Evolutionary conservation across 1,140 invertebrate species (phyloP), one percentile per base, ranked within the genome.

Genomic region (Lucilia cuprina): DNA sequence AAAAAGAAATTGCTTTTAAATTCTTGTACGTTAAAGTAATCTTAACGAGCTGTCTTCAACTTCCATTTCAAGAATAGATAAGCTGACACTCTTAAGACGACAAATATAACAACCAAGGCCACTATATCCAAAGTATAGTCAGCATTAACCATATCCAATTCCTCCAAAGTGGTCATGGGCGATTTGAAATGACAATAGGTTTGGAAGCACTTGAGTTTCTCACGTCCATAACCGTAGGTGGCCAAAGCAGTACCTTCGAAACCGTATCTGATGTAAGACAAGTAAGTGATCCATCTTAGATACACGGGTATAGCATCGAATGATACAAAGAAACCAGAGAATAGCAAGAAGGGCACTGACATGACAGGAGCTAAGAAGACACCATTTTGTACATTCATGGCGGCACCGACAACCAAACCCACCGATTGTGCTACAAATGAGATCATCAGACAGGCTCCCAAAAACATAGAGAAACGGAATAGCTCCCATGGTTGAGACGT

Each of bases 281-380:
- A 92, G 91, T 99, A 99, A 0, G 98, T 98, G 85, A 99, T 96
- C 97, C 98, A 99, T 85, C 97, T 93, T 74, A 99, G 92, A 89
- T 99, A 99, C 5, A 96, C 94, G 0, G 98, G 98, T 86, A 99
- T 99, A 0, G 97, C 97, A 88, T 98, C 96, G 91, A 99, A 98
- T 84, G 97, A 98, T 21, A 99, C 98, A 92, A 99, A 99, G 94
- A 99, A 99, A 13, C 98, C 98, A 82, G 96, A 97, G 93, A 98
- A 99, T 14, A 99, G 92, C 14, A 99, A 93, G 92, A 99, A 97
- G 25, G 97, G 98, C 84, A 98, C 98, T 2, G 97, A 97, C 94
- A 96, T 96, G 7, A 99, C 96, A 2, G 98, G 98, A 12, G 97
- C 98, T 74, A 99, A 92, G 92, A 99, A 99, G 74, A 99, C 98